These are phyloP conservation scores for Papilio protenor DNA, from an alignment of 2,888 invertebrate genomes.

Conservation along the genomic window DNA sequence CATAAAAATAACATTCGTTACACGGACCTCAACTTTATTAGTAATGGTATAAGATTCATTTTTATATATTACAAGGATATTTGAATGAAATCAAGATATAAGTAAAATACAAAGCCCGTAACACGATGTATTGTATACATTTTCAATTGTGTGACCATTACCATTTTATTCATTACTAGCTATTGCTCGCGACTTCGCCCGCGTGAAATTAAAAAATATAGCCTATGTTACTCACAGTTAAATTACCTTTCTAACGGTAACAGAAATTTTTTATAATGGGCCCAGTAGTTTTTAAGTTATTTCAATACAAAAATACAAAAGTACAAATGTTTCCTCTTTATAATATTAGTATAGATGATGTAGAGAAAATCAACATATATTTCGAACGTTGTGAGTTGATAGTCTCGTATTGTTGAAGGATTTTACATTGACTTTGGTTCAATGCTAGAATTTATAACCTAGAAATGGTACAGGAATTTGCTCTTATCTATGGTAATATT, in stretches of 20 bases:
- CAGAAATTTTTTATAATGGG: no score
- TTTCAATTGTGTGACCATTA: conserved; percentile 38
- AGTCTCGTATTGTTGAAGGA: background rate
- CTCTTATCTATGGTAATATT: no score
- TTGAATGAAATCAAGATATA: conserved; percentile 36
- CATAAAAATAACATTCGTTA: conserved; percentile 7
- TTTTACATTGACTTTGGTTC: background rate
- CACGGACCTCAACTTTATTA: background rate
- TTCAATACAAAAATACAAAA: no score
- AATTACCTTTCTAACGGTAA: no score
- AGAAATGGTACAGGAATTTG: background rate
- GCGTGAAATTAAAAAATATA: no score
- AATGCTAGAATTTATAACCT: background rate
- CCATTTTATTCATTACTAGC: conserved; percentile 27
- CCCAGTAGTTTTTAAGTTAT: no score
- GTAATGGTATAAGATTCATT: background rate
- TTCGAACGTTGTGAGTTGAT: background rate
- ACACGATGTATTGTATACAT: conserved; percentile 37
- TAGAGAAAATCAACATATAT: conserved; percentile 15
- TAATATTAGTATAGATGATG: no score
- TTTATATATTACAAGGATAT: background rate
- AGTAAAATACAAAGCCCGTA: conserved; percentile 29
- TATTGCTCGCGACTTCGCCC: no score
- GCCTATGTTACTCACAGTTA: no score
- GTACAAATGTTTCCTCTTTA: no score